Evolutionary conservation across 1,140 invertebrate genomes (phyloP).

Genomic region (Condylostylus longicornis): DNA sequence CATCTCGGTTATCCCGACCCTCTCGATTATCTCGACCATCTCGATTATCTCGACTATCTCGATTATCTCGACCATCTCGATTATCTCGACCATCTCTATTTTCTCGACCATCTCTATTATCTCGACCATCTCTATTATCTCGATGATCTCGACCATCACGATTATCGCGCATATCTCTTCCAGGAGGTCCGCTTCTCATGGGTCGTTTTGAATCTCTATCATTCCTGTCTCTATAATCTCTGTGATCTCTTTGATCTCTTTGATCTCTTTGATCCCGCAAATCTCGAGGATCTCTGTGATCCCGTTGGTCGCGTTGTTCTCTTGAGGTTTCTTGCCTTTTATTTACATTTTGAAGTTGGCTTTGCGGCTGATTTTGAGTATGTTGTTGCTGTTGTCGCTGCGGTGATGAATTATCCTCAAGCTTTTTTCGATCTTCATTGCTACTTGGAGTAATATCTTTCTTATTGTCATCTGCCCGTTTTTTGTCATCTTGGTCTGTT

Average conservation of each 20-base stretch:
- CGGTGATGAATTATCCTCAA: too few relatives aligned
- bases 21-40: conserved; percentile 1
- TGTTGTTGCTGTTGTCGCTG: too few relatives aligned
- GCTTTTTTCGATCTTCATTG: too few relatives aligned
- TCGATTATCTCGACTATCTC: neutral
- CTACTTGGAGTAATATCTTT: too few relatives aligned
- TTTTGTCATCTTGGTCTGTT: conserved; percentile 1
- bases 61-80: neutral
- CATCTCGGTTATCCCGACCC: conserved; percentile 1
- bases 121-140: conserved; percentile 1
- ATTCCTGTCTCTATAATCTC: neutral
- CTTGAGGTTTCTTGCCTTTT: too few relatives aligned
- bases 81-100: neutral
- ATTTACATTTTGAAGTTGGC: too few relatives aligned
- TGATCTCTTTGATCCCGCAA: conserved; percentile 3
- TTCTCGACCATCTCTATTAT: neutral
- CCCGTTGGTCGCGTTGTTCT: conserved; percentile 12
- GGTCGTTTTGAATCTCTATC: neutral
- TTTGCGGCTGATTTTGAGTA: too few relatives aligned
- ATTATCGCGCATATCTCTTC: neutral
- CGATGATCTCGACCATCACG: conserved; percentile 2
- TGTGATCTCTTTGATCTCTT: neutral
- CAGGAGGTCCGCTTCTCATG: neutral
- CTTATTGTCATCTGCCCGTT: too few relatives aligned
- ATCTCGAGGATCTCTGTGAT: conserved; percentile 12